Evolutionary conservation across 2,888 invertebrate species (phyloP).

Genomic region (Dolomedes plantarius): DNA sequence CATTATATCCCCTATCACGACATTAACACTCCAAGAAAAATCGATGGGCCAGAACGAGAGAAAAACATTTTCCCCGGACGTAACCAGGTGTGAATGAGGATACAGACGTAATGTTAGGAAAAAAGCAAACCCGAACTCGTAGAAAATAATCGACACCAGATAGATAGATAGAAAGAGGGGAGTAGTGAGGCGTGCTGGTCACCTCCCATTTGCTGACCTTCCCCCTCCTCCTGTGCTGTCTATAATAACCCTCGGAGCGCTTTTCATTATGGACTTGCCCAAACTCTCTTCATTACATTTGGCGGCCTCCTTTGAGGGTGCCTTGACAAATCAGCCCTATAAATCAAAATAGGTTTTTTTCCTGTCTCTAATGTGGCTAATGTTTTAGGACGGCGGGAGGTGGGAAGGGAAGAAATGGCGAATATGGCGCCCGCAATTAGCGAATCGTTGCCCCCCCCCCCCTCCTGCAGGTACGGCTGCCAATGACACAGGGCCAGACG

Average conservation of each 20-base stretch:
- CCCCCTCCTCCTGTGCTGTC: slow-evolving; percentile 19
- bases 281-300: slow-evolving; percentile 62
- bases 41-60: slow-evolving; percentile 26
- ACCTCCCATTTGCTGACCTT: slow-evolving; percentile 38
- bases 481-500: slow-evolving; percentile 63
- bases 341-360: slow-evolving; percentile 59
- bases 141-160: slow-evolving; percentile 36
- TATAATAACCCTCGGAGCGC: slow-evolving; percentile 30
- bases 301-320: slow-evolving; percentile 56
- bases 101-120: not conserved
- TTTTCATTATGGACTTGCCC: slow-evolving; percentile 39
- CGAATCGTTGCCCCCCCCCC: slow-evolving; percentile 42
- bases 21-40: slow-evolving; percentile 56
- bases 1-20: slow-evolving; percentile 68
- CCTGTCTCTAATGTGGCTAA: slow-evolving; percentile 57
- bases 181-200: slow-evolving; percentile 60
- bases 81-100: slow-evolving; percentile 25
- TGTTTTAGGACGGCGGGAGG: slow-evolving; percentile 44
- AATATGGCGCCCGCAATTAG: slow-evolving; percentile 66
- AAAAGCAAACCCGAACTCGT: slow-evolving; percentile 19
- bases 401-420: slow-evolving; percentile 14
- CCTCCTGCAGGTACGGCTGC: slow-evolving; percentile 51
- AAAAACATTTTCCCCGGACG: not conserved
- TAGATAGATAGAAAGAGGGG: slow-evolving; percentile 60
- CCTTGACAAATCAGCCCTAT: slow-evolving; percentile 69